Evolutionary conservation across 2,888 invertebrate species (phyloP).

Genomic region (Diogma glabrata): DNA sequence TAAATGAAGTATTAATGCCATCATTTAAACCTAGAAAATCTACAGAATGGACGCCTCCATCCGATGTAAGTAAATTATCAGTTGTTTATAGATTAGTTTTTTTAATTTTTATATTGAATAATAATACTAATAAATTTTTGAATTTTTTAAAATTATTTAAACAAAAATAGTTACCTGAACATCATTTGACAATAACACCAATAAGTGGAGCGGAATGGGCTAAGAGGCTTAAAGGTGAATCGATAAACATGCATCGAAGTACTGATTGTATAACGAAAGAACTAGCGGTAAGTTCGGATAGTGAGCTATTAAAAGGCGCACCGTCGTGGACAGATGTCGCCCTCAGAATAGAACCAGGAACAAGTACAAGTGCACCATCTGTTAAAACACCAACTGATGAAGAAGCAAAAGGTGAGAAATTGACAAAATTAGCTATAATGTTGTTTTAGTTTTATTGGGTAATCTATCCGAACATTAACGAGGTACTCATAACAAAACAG

Average conservation of each 20-base stretch:
- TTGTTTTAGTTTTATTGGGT: conserved; percentile 44
- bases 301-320: conserved; percentile 40
- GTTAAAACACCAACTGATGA: conserved; percentile 36
- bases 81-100: conserved; percentile 32
- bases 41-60: conserved; percentile 39
- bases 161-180: conserved; percentile 31
- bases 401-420: conserved; percentile 49
- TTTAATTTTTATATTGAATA: neutral
- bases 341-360: conserved; percentile 27
- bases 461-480: no score
- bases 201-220: conserved; percentile 57
- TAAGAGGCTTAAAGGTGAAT: conserved; percentile 44
- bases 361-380: conserved; percentile 18
- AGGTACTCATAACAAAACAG: no score
- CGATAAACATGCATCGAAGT: conserved; percentile 56
- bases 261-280: conserved; percentile 64
- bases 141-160: conserved; percentile 21
- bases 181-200: conserved; percentile 49
- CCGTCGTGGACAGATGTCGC: conserved; percentile 43
- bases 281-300: conserved; percentile 31
- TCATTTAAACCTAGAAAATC: conserved; percentile 45
- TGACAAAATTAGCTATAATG: no score
- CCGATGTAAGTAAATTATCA: conserved; percentile 34
- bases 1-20: conserved; percentile 40
- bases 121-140: neutral